Conservation (phyloP, 30 jellyfish, hydroid and myxozoan genomes). For the Sanderia malayensis region DNA sequence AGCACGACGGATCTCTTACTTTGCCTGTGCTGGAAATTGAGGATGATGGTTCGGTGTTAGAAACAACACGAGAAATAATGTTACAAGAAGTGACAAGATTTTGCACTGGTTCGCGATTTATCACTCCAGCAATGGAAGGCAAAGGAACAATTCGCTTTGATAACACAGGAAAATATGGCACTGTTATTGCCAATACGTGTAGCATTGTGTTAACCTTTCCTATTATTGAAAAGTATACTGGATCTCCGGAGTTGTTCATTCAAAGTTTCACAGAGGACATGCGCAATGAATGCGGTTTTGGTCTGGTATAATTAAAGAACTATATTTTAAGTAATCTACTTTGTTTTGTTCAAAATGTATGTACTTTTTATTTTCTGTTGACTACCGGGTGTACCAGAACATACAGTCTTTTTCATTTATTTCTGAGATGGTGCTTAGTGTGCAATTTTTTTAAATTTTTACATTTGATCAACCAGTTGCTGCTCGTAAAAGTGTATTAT, state of each 20-base stretch:
- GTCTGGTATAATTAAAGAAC: neutral
- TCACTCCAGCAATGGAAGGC: neutral
- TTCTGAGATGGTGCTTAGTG: neutral
- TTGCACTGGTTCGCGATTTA: neutral
- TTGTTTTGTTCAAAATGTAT: too few relatives aligned
- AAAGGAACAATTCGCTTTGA: slow-evolving; percentile 1
- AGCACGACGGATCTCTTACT: slow-evolving; percentile 1
- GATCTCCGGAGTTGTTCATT: neutral
- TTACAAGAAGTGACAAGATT: slow-evolving; percentile 13
- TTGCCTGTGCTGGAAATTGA: slow-evolving; percentile 9
- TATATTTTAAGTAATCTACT: neutral
- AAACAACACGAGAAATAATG: neutral
- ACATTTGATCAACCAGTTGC: slow-evolving; percentile 13
- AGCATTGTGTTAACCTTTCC: neutral
- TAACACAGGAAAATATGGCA: neutral
- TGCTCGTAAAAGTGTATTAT: slow-evolving; percentile 18
- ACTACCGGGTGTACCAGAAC: neutral
- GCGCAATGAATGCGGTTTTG: neutral
- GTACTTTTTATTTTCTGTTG: too few relatives aligned
- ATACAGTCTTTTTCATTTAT: neutral
- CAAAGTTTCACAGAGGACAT: neutral
- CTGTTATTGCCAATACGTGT: neutral
- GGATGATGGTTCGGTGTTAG: slow-evolving; percentile 16
- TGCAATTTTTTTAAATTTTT: too few relatives aligned
- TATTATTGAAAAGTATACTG: neutral